Evolutionary conservation across 2,888 invertebrate species (phyloP), one percentile per base, ranked within the genome.

Genomic region (Drosophila emarginata): DNA sequence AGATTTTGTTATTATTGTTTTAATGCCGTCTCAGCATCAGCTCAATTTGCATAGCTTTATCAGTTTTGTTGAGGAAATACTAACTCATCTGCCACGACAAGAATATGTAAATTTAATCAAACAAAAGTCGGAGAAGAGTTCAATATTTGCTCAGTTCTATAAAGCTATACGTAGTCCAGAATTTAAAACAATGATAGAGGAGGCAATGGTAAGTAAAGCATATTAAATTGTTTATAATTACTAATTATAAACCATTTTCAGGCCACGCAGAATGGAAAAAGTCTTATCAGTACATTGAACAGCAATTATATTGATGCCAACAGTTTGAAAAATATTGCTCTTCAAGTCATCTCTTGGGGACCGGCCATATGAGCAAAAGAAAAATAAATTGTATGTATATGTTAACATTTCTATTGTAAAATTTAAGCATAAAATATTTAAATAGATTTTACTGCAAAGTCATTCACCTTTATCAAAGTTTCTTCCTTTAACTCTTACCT

Each of bases 311-410:
- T 90, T 15, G 84, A 90, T 78, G 87, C 77, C 0, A 58, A 76
- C 15, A 68, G 77, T 4, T 67, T 90, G 52, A 80, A 85, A 57
- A 59, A 64, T n/a, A 78, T 89, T 56, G 89, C 76, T 2, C 87
- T 76, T 54, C 65, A 85, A 50, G 88, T 90, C 54, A 80, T 90
- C 39, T 89, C 90, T 15, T 90, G 90, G 90, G 90, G 89, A 4
- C 89, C 89, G 3, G 51, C 50, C 1, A 60, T 59, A 28, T 26
- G 18, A n/a, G 15, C 2, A 23, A 14, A 9, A n/a, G 26, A 14
- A 23, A 14, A 14, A 26, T 15, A 26, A 12, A n/a, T n/a, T 18
- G 7, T 23, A 23, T 23, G 4, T 23, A 23, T 5, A 6, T 26
- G 6, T 26, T 26, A 26, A 26, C 26, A 9, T 28, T 45, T 7